Conservation (phyloP, 2,888 invertebrate genomes). For the Drosophila merina region DNA sequence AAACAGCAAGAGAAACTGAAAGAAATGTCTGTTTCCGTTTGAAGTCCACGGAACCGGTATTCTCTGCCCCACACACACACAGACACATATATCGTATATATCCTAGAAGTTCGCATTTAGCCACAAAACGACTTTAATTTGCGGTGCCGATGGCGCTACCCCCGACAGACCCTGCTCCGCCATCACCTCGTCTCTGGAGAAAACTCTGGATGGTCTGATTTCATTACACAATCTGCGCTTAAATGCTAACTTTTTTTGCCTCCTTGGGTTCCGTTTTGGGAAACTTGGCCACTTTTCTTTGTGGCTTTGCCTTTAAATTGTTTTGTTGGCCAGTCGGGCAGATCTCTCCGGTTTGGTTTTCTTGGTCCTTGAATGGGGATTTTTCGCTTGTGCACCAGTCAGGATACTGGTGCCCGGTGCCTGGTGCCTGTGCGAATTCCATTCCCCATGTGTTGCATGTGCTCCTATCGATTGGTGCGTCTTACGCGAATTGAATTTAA, state of each 20-base stretch:
- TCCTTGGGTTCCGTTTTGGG: conserved; percentile 44
- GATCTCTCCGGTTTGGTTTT: conserved; percentile 30
- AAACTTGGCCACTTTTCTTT: conserved; percentile 56
- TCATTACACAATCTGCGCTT: conserved; percentile 68
- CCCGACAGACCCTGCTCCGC: neutral
- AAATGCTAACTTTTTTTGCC: conserved; percentile 40
- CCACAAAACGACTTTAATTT: conserved; percentile 75
- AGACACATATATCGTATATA: conserved; percentile 26
- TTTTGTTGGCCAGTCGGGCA: conserved; percentile 55
- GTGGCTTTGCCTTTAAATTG: conserved; percentile 66
- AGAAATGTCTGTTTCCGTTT: conserved; percentile 69
- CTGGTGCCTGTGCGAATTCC: conserved; percentile 8
- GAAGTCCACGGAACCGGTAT: conserved; percentile 42
- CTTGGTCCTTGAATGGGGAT: conserved; percentile 39
- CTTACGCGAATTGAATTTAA: conserved; percentile 48
- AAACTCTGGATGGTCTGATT: conserved; percentile 57
- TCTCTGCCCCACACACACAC: conserved; percentile 28
- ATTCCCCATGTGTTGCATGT: conserved; percentile 59
- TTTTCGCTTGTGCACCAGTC: conserved; percentile 22
- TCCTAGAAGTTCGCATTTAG: conserved; percentile 50
- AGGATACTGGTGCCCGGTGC: conserved; percentile 4
- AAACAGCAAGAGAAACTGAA: conserved; percentile 45
- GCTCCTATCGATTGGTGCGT: conserved; percentile 40
- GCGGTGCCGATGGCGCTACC: conserved; percentile 54
- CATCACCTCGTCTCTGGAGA: conserved; percentile 3